Conservation (phyloP, 2,797 vertebrate species). For the Nyctalus aviator region DNA sequence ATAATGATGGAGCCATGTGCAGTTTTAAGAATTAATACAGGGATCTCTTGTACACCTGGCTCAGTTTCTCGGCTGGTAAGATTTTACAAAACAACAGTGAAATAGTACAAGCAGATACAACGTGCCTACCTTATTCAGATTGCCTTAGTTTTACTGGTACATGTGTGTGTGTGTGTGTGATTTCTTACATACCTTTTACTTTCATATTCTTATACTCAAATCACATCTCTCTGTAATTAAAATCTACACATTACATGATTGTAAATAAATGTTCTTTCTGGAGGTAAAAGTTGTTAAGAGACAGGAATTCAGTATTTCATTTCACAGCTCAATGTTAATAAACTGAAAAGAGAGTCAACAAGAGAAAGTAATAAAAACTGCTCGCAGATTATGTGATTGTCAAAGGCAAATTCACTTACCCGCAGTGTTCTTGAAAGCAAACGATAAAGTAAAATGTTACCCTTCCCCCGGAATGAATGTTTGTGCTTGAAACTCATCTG, state of each 20-base stretch:
- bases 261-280: slow-evolving; percentile 46
- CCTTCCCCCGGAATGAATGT: slow-evolving; percentile 63
- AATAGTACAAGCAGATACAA: slow-evolving; percentile 41
- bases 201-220: slow-evolving; percentile 61
- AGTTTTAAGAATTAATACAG: slow-evolving; percentile 46
- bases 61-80: slow-evolving; percentile 11
- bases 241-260: slow-evolving; percentile 30
- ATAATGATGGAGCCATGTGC: slow-evolving; percentile 33
- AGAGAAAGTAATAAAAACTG: slow-evolving; percentile 36
- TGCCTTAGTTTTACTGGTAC: slow-evolving; percentile 25
- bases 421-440: slow-evolving; percentile 77
- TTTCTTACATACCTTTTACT: slow-evolving; percentile 36
- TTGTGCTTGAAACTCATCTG: slow-evolving; percentile 74
- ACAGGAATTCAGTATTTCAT: slow-evolving; percentile 36
- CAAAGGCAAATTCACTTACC: slow-evolving; percentile 70
- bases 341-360: slow-evolving; percentile 59
- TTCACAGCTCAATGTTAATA: slow-evolving; percentile 50
- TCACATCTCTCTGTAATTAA: slow-evolving; percentile 44
- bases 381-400: slow-evolving; percentile 46
- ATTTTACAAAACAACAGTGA: slow-evolving; percentile 9
- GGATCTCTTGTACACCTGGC: background rate
- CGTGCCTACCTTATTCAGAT: background rate
- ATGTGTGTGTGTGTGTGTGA: background rate
- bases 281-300: slow-evolving; percentile 40
- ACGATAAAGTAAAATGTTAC: slow-evolving; percentile 69